Conservation (phyloP, 2,797 vertebrate species). For the Alcedo atthis region DNA sequence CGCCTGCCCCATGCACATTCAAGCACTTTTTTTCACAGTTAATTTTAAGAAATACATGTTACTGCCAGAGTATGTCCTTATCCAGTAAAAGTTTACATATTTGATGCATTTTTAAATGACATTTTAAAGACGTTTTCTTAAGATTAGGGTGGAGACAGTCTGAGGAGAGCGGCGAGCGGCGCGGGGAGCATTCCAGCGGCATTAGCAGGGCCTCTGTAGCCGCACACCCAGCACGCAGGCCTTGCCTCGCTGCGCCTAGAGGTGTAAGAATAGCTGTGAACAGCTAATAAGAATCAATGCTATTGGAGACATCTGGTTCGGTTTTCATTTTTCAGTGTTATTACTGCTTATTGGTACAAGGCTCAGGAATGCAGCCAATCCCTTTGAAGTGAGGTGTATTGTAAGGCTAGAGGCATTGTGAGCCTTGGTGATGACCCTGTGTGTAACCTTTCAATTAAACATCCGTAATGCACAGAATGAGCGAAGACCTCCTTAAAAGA, state of each 20-base stretch:
- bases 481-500: neutral
- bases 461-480: slow-evolving; percentile 38
- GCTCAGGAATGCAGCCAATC: slow-evolving; percentile 82
- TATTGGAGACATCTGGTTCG: slow-evolving; percentile 88
- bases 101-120: slow-evolving; percentile 61
- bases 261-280: slow-evolving; percentile 81
- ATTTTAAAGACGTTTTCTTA: slow-evolving; percentile 62
- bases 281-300: slow-evolving; percentile 82
- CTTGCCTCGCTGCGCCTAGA: slow-evolving; percentile 76
- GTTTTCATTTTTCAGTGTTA: slow-evolving; percentile 89
- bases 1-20: neutral
- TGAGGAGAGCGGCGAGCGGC: slow-evolving; percentile 49
- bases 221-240: slow-evolving; percentile 71
- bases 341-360: slow-evolving; percentile 89
- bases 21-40: neutral
- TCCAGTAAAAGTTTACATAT: slow-evolving; percentile 4
- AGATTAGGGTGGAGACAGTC: slow-evolving; percentile 61
- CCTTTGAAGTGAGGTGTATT: slow-evolving; percentile 85
- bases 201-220: slow-evolving; percentile 22
- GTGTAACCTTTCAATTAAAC: slow-evolving; percentile 82
- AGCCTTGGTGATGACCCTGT: slow-evolving; percentile 83
- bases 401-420: slow-evolving; percentile 83
- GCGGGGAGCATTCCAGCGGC: slow-evolving; percentile 65
- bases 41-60: neutral
- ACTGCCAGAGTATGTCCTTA: neutral